Evolutionary conservation across 2,797 vertebrate genomes (phyloP), one percentile per base, ranked within the genome.

Genomic region (Myotis daubentonii): DNA sequence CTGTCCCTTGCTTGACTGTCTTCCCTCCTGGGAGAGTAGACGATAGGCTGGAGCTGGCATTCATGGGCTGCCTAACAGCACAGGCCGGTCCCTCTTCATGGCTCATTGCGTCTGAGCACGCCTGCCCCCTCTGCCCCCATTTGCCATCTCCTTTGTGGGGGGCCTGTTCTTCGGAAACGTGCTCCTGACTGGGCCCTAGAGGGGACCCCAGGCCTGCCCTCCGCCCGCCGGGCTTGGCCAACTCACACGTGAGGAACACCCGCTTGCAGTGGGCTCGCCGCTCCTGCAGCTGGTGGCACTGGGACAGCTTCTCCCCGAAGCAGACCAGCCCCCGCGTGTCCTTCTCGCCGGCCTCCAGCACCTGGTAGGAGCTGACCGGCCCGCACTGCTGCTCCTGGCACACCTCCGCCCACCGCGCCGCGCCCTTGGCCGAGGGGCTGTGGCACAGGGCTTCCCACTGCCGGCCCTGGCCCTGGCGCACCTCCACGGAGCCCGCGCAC

Each of bases 231-330:
- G 79, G n/a, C 57, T 1, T 3, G 25, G 51, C 30, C 82, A 17
- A 96, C 98, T 98, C 96, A 98, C 98, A 98, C 47, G 94, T 94
- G 2, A 98, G 60, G 9, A 96, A 92, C 89, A 91, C 98, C 33
- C 94, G 88, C 93, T 65, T 89, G 96, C 98, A 98, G 62, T 0
- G 0, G 6, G 0, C 0, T 22, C 0, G 25, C 0, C 0, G 10
- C 33, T 36, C 4, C 0, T 19, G 13, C 3, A 19, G 82, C 38
- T 47, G 1, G 5, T 90, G 19, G 93, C 98, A 98, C 82, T 80
- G 94, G 72, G 98, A 98, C 70, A 98, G 95, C 70, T 23, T 66
- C 30, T 60, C 25, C 0, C 0, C 0, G 0, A 0, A 0, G 0
- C 98, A 98, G 75, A 0, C 2, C 89, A 94, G 6, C 60, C 94